phyloP scores from a whole-genome alignment of 2,888 invertebrate genomes.

The Folsomia manolachei region DNA sequence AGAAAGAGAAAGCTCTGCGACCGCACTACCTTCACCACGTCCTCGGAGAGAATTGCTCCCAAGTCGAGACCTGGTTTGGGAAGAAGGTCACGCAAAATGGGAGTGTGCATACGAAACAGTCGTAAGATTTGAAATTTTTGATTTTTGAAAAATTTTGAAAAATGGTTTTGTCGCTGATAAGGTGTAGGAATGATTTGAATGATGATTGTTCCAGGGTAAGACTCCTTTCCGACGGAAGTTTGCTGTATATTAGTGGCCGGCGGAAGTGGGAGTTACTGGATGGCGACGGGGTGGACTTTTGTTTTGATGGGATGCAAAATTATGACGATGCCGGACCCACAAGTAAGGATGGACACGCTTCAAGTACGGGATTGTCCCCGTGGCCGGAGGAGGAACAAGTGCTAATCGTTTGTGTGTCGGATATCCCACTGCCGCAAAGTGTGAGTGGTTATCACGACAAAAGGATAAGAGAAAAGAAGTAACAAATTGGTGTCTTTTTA shows the following conservation, averaged over 20 bases:
- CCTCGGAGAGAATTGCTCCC: neutral
- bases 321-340: neutral
- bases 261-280: neutral
- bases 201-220: slow-evolving; percentile 1
- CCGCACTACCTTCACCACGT: neutral
- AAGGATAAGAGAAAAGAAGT: neutral
- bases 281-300: neutral
- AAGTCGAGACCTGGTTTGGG: neutral
- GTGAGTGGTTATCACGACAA: neutral
- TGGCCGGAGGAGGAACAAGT: slow-evolving; percentile 2
- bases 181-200: neutral
- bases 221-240: neutral
- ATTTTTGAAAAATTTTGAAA: too few species aligned
- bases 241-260: neutral
- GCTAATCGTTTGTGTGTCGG: neutral
- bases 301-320: slow-evolving; percentile 6
- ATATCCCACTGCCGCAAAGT: neutral
- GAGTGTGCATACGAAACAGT: neutral
- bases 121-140: neutral
- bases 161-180: too few species aligned
- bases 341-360: neutral
- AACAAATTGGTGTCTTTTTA: neutral
- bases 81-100: neutral
- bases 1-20: neutral
- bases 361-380: too few species aligned